These are phyloP conservation scores for Ectemnius cavifrons DNA, from an alignment of 2,888 invertebrate genomes.

Conservation along the genomic window DNA sequence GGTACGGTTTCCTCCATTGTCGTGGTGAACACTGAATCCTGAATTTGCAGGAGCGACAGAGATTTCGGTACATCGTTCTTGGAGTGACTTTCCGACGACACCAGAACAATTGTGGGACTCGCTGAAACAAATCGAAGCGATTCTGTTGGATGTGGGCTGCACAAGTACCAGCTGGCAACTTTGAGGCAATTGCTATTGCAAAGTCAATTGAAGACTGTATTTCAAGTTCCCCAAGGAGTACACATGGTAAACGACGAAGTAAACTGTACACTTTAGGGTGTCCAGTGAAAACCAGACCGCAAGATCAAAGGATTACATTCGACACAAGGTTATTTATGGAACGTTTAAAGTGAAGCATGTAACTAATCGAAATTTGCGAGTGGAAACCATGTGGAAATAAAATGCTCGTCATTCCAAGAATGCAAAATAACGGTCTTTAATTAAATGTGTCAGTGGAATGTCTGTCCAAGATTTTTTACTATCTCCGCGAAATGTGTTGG, in stretches of 20 bases:
- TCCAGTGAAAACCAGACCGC: background rate
- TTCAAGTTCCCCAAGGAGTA: background rate
- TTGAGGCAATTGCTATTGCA: background rate
- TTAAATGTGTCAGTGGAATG: too few relatives aligned
- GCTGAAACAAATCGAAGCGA: constrained; percentile 41
- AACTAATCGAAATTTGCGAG: background rate
- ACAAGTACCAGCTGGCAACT: too few relatives aligned
- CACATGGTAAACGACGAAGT: background rate
- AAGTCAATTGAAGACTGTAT: background rate
- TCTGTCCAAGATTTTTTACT: too few relatives aligned
- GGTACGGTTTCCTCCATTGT: constrained; percentile 26
- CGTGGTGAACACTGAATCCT: constrained; percentile 30
- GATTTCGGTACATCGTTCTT: constrained; percentile 32
- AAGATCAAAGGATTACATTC: background rate
- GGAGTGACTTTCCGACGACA: constrained; percentile 31
- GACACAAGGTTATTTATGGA: background rate
- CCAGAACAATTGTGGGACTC: constrained; percentile 17
- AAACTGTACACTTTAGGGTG: background rate
- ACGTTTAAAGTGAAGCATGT: background rate
- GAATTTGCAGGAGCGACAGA: constrained; percentile 33
- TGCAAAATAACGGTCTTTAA: too few relatives aligned
- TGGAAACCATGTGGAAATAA: background rate
- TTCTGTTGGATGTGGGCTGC: background rate
- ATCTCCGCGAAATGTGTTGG: too few relatives aligned
- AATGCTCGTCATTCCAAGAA: too few relatives aligned